Base-by-base conservation (phyloP, 1,140 invertebrate genomes). In the Laodelphax striatellus region DNA sequence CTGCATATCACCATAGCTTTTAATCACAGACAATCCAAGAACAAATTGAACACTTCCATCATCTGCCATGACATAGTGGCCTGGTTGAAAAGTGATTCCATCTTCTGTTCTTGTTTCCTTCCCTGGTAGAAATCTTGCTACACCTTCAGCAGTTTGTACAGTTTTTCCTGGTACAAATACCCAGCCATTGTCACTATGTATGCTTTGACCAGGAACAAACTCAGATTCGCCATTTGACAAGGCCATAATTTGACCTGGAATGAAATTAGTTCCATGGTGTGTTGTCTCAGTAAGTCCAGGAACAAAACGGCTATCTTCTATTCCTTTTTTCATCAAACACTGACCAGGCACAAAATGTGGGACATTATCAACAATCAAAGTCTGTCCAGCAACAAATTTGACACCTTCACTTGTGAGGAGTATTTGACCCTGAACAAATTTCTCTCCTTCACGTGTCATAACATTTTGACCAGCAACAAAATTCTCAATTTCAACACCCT, bases 361-460 rank as follows among this genome's bases (percentile, higher is more conserved):
- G 13, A 83, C 83, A 46, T 80, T 74, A 19, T 82, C 81, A 0
- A 83, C 81, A 63, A 82, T 79, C 10, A 88, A 76, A 52, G 82
- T 87, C 50, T 88, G 77, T 1, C 87, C 87, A 22, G 87, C 85
- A 53, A 86, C 79, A 70, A 88, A 90, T 57, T 79, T 72, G 14
- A 75, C 73, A 13, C 65, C 65, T 28, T 62, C 53, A 43, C 21
- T 55, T 14, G 46, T 62, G 13, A 44, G 31, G 10, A 64, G 34
- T 24, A 55, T 56, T 71, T 83, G 82, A 24, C 84, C 85, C 3
- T 83, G 82, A 14, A 86, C 76, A 67, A 86, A 86, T 68, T 82
- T 83, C 8, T 80, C 75, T 0, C 82, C 83, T 60, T 83, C 80
- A 55, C 79, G 74, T 2, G 83, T 83, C 8, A 82, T 60, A 0